Evolutionary conservation across 1,140 invertebrate species (phyloP).

Genomic region (Sinonovacula constricta): DNA sequence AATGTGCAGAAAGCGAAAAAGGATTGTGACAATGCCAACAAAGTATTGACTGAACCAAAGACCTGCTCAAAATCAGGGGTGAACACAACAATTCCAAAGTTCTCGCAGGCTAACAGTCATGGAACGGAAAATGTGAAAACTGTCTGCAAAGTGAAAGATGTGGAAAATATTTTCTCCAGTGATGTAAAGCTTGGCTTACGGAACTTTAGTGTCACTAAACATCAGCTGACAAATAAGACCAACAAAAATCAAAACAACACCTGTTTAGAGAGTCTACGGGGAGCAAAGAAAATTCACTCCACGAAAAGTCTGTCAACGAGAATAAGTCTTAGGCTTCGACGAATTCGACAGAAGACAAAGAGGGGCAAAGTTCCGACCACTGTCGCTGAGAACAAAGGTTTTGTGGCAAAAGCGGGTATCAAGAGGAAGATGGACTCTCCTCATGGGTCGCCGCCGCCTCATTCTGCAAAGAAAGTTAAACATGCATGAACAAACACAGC

Average conservation of each 20-base stretch:
- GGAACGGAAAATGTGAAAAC: too few relatives aligned
- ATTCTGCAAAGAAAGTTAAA: conserved; percentile 45
- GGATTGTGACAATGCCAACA: too few relatives aligned
- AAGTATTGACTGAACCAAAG: too few relatives aligned
- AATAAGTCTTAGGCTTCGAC: conserved; percentile 39
- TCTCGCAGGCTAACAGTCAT: too few relatives aligned
- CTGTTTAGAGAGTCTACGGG: background rate
- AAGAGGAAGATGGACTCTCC: conserved; percentile 42
- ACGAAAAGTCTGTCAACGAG: conserved; percentile 37
- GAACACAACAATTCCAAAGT: too few relatives aligned
- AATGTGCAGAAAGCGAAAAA: too few relatives aligned
- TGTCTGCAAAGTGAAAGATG: conserved; percentile 26
- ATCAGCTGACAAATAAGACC: conserved; percentile 12
- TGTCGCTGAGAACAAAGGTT: conserved; percentile 31
- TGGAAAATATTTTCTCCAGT: conserved; percentile 33
- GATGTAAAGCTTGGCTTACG: conserved; percentile 25
- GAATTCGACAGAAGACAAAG: conserved; percentile 37
- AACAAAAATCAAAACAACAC: conserved; percentile 39
- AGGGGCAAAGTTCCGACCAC: conserved; percentile 1
- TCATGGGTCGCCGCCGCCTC: conserved; percentile 13
- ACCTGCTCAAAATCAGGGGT: too few relatives aligned
- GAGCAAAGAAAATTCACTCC: conserved; percentile 12
- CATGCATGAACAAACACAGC: conserved; percentile 35
- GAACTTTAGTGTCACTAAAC: conserved; percentile 27
- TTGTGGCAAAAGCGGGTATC: conserved; percentile 9